Evolutionary conservation across 2,888 invertebrate genomes (phyloP).

Genomic region (Drosophila atripex): DNA sequence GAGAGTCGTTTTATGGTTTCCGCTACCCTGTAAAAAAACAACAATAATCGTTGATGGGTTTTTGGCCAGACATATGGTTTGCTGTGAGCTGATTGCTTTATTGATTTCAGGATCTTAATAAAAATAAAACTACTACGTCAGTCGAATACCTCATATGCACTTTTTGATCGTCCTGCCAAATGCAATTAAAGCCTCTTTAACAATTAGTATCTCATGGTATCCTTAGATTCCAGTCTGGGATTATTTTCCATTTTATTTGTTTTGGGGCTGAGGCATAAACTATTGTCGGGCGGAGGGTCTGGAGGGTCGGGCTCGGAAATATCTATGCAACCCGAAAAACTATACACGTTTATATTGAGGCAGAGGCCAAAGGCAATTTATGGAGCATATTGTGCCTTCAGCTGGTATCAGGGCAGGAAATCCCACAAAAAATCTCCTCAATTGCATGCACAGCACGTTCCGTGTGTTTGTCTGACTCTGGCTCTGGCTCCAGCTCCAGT

Average conservation of each 20-base stretch:
- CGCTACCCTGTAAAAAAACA: conserved; percentile 25
- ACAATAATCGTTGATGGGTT: neutral
- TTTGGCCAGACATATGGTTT: conserved; percentile 1
- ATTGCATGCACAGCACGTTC: conserved; percentile 78
- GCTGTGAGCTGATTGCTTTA: neutral
- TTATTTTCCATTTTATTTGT: conserved; percentile 3
- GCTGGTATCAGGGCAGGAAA: conserved; percentile 67
- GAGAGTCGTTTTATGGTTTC: conserved; percentile 42
- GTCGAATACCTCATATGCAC: neutral
- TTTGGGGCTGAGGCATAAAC: conserved; percentile 30
- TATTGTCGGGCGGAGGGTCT: conserved; percentile 25
- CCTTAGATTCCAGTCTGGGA: neutral
- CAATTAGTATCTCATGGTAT: conserved; percentile 5
- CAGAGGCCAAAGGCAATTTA: conserved; percentile 62
- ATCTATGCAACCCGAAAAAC: conserved; percentile 9
- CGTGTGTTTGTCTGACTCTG: conserved; percentile 69
- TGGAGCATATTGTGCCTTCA: conserved; percentile 76
- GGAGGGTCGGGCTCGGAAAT: conserved; percentile 11
- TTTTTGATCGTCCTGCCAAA: neutral
- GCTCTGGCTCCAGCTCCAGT: neutral
- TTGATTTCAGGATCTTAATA: no score
- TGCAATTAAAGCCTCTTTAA: conserved; percentile 43
- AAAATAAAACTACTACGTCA: no score
- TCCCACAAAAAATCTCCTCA: conserved; percentile 73
- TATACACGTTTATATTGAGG: conserved; percentile 34